phyloP scores from a whole-genome alignment of 2,113 vertebrate genomes.

The Daubentonia madagascariensis region DNA sequence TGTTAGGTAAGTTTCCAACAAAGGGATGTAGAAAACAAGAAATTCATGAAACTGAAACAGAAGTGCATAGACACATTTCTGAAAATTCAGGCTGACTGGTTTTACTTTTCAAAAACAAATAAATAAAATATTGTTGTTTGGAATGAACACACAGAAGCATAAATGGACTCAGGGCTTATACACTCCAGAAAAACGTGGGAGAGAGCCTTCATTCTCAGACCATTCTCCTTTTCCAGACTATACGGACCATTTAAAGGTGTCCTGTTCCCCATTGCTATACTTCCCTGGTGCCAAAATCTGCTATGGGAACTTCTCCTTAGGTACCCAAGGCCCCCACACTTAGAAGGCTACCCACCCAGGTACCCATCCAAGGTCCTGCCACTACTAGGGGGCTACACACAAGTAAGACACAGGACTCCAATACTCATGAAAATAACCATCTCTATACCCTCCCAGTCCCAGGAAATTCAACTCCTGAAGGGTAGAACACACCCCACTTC shows the following conservation, averaged over 20 bases:
- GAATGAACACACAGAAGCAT: background rate
- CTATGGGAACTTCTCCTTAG: background rate
- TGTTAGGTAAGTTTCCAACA: background rate
- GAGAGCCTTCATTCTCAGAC: background rate
- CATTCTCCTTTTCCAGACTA: background rate
- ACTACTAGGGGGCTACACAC: no score
- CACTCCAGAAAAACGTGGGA: background rate
- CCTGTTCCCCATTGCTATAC: background rate
- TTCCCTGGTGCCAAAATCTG: background rate
- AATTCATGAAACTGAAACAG: background rate
- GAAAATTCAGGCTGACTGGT: background rate
- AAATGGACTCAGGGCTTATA: background rate
- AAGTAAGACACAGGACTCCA: background rate
- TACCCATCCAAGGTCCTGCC: background rate
- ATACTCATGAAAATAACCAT: background rate
- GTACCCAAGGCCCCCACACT: background rate
- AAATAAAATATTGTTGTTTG: background rate
- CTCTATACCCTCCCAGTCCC: background rate
- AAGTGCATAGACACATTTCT: background rate
- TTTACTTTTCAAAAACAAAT: slow-evolving; percentile 29
- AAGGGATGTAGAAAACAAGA: background rate
- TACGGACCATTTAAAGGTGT: background rate
- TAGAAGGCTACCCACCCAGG: background rate
- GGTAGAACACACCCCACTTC: background rate
- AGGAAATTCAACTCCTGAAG: background rate